Conservation (phyloP, 2,888 invertebrate species). For the Cotesia congregata region DNA sequence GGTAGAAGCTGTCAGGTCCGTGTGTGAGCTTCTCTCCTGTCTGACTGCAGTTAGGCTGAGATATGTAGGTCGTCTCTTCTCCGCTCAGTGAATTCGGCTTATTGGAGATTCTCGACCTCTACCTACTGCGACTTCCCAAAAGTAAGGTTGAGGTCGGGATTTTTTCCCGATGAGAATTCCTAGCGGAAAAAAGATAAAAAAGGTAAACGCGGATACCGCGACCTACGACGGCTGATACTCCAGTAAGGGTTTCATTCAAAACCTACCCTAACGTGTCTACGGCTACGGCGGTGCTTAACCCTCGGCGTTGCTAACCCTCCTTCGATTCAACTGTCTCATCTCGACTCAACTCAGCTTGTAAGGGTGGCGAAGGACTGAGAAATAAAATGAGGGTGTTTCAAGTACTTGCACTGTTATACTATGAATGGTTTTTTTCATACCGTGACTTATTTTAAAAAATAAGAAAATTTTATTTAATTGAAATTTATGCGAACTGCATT, state of each 20-base stretch:
- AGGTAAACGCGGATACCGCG: neutral
- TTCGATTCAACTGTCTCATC: neutral
- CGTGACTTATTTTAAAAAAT: too few species aligned
- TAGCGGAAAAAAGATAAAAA: neutral
- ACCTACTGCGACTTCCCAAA: neutral
- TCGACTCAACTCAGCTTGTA: too few species aligned
- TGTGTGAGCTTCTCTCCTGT: conserved; percentile 25
- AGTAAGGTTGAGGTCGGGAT: conserved; percentile 15
- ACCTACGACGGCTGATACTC: neutral
- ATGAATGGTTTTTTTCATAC: too few species aligned
- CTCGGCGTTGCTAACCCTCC: neutral
- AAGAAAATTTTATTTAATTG: too few species aligned
- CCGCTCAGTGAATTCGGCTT: conserved; percentile 30
- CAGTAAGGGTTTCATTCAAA: neutral
- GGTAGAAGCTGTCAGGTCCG: conserved; percentile 38
- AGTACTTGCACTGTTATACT: too few species aligned
- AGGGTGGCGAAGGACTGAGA: too few species aligned
- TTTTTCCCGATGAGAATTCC: conserved; percentile 13
- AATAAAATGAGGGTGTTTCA: too few species aligned
- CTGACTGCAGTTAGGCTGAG: conserved; percentile 5
- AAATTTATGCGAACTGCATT: too few species aligned
- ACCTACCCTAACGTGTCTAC: neutral
- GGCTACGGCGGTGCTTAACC: neutral
- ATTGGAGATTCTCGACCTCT: conserved; percentile 30
- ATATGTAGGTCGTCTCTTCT: conserved; percentile 37